Conservation (phyloP, 2,888 invertebrate species). For the Cacoxenus indagator region DNA sequence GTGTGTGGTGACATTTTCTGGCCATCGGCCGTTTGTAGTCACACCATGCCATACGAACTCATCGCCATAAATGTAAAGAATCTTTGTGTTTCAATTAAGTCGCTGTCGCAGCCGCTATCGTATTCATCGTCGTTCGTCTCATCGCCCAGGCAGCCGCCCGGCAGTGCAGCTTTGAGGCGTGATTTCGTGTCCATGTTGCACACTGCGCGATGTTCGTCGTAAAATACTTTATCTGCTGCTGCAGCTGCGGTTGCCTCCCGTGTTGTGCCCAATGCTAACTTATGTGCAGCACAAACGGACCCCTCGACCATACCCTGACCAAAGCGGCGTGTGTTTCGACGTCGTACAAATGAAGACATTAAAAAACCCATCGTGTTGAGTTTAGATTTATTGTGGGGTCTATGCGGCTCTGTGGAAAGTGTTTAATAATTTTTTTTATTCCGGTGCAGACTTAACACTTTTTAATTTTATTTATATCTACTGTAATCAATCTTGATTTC, state of each 20-base stretch:
- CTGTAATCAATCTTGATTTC: conserved; percentile 51
- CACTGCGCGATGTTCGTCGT: conserved; percentile 25
- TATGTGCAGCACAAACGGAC: not conserved
- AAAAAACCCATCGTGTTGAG: conserved; percentile 54
- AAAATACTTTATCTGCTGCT: conserved; percentile 48
- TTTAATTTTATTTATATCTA: conserved; percentile 54
- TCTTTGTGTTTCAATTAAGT: conserved; percentile 39
- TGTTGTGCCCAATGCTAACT: not conserved
- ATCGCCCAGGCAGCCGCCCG: conserved; percentile 9
- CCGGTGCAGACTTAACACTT: conserved; percentile 52
- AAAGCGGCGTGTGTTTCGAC: no score
- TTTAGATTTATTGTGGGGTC: conserved; percentile 56
- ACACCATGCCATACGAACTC: not conserved
- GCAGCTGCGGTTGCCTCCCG: conserved; percentile 19
- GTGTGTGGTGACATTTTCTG: conserved; percentile 24
- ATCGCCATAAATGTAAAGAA: conserved; percentile 13
- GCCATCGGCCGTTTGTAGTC: conserved; percentile 11
- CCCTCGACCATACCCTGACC: no score
- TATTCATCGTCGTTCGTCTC: conserved; percentile 21
- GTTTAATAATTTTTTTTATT: not conserved
- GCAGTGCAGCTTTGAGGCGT: conserved; percentile 42
- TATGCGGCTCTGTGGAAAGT: not conserved
- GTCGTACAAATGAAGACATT: conserved; percentile 62
- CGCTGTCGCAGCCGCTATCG: conserved; percentile 19
- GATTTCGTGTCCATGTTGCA: conserved; percentile 14